Conservation (phyloP, 2,113 vertebrate genomes). For the Cebidichthys violaceus region DNA sequence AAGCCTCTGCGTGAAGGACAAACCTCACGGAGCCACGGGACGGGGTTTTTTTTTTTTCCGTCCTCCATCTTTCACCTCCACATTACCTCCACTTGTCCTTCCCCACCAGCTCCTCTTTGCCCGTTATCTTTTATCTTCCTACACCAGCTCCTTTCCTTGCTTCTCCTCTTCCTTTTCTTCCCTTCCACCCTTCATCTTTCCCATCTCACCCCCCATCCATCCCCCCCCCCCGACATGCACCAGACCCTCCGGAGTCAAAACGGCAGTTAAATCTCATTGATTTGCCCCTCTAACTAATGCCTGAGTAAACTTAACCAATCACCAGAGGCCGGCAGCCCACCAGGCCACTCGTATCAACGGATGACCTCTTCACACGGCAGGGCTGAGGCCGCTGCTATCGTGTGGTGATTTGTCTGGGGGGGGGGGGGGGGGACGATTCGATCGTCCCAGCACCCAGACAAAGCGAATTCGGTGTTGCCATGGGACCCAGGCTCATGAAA, state of each 20-base stretch:
- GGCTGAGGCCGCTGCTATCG: slow-evolving; percentile 19
- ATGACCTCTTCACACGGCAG: slow-evolving; percentile 52
- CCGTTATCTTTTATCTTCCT: slow-evolving; percentile 6
- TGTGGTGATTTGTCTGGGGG: slow-evolving; percentile 40
- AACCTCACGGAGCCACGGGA: slow-evolving; percentile 1
- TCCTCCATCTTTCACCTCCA: slow-evolving; percentile 44
- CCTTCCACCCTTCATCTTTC: neutral
- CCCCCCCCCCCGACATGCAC: neutral
- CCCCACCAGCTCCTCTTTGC: too few relatives aligned
- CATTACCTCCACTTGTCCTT: slow-evolving; percentile 13
- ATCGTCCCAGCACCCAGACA: slow-evolving; percentile 28
- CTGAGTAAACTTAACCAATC: slow-evolving; percentile 76
- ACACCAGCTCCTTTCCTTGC: neutral
- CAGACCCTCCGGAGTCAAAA: slow-evolving; percentile 33
- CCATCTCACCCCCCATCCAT: neutral
- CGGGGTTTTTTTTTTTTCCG: neutral
- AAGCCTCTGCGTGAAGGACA: slow-evolving; percentile 23
- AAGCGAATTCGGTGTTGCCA: slow-evolving; percentile 18
- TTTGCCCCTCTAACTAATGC: slow-evolving; percentile 72
- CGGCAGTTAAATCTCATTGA: slow-evolving; percentile 68
- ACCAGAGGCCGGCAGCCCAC: slow-evolving; percentile 69
- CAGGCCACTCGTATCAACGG: slow-evolving; percentile 65
- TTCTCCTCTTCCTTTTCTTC: neutral
- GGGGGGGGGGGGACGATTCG: too few relatives aligned
- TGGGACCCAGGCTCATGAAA: slow-evolving; percentile 23